Evolutionary conservation across 1,140 invertebrate species (phyloP), one percentile per base, ranked within the genome.

Genomic region (Drosophila simulans): DNA sequence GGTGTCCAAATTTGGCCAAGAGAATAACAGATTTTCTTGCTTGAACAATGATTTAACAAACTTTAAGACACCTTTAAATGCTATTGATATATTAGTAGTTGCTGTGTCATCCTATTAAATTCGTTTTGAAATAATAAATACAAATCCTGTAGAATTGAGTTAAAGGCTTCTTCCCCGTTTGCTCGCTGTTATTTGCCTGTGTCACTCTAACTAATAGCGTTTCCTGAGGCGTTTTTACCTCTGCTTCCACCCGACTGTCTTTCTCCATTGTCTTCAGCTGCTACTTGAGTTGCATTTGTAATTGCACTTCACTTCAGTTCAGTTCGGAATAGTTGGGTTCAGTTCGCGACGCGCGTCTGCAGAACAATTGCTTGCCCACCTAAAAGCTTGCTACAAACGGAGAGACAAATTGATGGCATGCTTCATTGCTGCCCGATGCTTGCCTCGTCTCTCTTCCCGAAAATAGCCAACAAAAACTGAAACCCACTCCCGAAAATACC

Each of bases 391-490:
- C 71, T 71, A 63, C 69, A 78, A 59, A 31, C 73, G 60, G 62
- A 72, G 75, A 91, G 89, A 91, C 83, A 91, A 91, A 91, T 91
- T 91, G 89, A 91, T 91, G 80, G 84, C 77, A 80, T 77, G 80
- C 82, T 65, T 70, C 82, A 81, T 81, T 85, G 64, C 56, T 56
- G 52, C 69, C 37, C 37, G 20, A n/a, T 17, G 42, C 42, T 42
- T 25, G 15, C 15, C n/a, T 20, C 42, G 17, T 45, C 17, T 15
- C 8, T 10, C 3, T 0, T 17, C 8, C 15, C 31, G 22, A 62
- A 62, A 64, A 58, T 71, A 71, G 39, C 53, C 53, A 70, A 59
- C 68, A 69, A 69, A 66, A 66, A 54, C 48, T 34, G 39, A 58
- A 25, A 54, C 17, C 31, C 54, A 66, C 37, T 37, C 45, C 46